phyloP scores from a whole-genome alignment of 2,797 vertebrate species.

The Poecilia picta region DNA sequence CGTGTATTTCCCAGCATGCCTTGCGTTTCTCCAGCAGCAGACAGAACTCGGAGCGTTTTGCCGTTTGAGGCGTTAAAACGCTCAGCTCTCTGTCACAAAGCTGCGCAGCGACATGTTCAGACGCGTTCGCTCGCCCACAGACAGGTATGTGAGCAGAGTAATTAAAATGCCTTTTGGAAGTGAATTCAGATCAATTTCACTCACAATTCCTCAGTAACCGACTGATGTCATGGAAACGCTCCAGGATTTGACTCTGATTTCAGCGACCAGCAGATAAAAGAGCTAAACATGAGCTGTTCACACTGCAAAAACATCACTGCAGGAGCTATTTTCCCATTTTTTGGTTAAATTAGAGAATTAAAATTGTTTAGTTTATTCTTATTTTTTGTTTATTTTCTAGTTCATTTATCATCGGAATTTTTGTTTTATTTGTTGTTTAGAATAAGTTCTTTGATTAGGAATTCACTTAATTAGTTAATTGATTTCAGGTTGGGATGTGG shows the following conservation, averaged over 20 bases:
- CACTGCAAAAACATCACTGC: too few relatives aligned
- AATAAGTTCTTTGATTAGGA: too few relatives aligned
- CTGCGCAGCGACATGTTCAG: background rate
- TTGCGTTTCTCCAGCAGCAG: background rate
- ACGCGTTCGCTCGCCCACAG: background rate
- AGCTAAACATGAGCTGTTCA: background rate
- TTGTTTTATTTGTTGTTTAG: too few relatives aligned
- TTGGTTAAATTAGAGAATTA: too few relatives aligned
- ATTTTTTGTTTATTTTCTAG: too few relatives aligned
- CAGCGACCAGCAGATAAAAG: background rate
- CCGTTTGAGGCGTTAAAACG: background rate
- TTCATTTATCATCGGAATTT: too few relatives aligned
- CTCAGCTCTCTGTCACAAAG: background rate
- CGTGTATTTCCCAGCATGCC: background rate
- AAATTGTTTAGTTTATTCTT: too few relatives aligned
- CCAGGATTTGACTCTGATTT: background rate
- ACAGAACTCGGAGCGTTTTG: background rate
- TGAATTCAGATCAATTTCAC: background rate
- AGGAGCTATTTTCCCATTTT: too few relatives aligned
- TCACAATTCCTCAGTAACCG: background rate
- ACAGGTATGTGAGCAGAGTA: background rate
- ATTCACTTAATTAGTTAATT: too few relatives aligned
- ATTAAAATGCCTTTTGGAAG: background rate
- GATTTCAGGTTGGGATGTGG: too few relatives aligned
- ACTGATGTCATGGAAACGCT: background rate